phyloP scores from a whole-genome alignment of 1,140 invertebrate genomes.

The Centruroides sculpturatus region DNA sequence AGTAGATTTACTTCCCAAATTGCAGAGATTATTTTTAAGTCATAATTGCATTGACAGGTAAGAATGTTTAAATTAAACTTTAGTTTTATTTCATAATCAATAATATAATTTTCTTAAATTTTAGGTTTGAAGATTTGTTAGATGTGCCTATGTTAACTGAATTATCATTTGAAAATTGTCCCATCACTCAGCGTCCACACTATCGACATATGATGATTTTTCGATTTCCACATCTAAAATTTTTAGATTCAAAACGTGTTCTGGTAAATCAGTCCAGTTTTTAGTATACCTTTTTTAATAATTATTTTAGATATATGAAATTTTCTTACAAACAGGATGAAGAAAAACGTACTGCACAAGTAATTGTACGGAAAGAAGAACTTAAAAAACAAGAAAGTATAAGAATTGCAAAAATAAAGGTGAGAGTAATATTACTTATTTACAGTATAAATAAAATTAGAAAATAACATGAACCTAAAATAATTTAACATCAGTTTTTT shows the following conservation, averaged over 20 bases:
- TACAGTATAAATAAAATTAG: too few species aligned
- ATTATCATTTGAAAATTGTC: slow-evolving; percentile 13
- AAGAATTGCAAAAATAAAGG: slow-evolving; percentile 11
- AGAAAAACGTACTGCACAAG: slow-evolving; percentile 13
- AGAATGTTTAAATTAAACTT: background rate
- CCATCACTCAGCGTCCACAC: slow-evolving; percentile 10
- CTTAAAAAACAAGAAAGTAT: slow-evolving; percentile 10
- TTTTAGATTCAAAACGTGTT: slow-evolving; percentile 12
- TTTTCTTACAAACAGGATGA: slow-evolving; percentile 3
- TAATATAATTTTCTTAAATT: background rate
- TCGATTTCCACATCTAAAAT: slow-evolving; percentile 11
- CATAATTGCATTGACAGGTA: slow-evolving; percentile 12
- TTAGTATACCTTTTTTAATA: too few species aligned
- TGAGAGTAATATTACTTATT: background rate
- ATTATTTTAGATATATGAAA: too few species aligned
- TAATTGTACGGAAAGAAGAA: slow-evolving; percentile 11
- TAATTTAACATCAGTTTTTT: too few species aligned
- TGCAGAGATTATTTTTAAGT: slow-evolving; percentile 9
- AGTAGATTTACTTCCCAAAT: slow-evolving; percentile 5
- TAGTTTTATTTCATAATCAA: background rate
- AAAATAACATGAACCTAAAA: too few species aligned
- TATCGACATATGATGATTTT: slow-evolving; percentile 11
- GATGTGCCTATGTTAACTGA: slow-evolving; percentile 12
- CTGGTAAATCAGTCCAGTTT: background rate
- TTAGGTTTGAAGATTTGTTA: slow-evolving; percentile 14